Conservation (phyloP, 2,888 invertebrate species). For the Calephelis perditalis region DNA sequence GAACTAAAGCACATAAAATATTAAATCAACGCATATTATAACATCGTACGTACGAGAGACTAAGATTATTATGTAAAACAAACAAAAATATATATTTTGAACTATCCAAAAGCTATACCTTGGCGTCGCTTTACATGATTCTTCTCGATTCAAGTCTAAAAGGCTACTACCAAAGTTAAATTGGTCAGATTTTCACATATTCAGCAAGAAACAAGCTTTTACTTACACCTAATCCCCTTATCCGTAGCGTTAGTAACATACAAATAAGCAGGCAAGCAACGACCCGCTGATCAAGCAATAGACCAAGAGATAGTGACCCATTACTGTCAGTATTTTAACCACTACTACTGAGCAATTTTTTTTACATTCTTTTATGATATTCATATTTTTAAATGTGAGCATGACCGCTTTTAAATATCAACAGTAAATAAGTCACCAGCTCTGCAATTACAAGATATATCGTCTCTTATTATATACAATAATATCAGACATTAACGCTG, state of each 20-base stretch:
- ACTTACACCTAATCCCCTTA: constrained; percentile 65
- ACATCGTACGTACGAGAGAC: constrained; percentile 63
- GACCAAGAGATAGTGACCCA: not conserved
- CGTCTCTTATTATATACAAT: constrained; percentile 68
- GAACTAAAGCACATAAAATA: constrained; percentile 75
- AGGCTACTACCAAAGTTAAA: constrained; percentile 77
- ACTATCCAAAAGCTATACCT: constrained; percentile 64
- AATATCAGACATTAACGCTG: constrained; percentile 42
- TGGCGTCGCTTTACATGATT: constrained; percentile 74
- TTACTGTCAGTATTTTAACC: constrained; percentile 2
- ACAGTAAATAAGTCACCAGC: constrained; percentile 25
- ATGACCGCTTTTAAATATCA: not conserved
- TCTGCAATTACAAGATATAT: constrained; percentile 51
- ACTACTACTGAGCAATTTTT: constrained; percentile 4
- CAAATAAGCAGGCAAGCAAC: constrained; percentile 61
- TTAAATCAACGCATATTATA: constrained; percentile 58
- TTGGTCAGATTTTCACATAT: constrained; percentile 71
- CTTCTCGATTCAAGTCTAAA: constrained; percentile 64
- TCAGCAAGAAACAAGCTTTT: constrained; percentile 69
- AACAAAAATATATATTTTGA: constrained; percentile 42
- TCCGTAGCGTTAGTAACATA: constrained; percentile 56
- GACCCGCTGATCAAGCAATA: constrained; percentile 43
- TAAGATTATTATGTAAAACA: constrained; percentile 72
- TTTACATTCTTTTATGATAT: too few relatives aligned
- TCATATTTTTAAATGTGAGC: too few relatives aligned